Percentiles rank a stretch among this genome's conserved stretches.
Evolutionary conservation across 2,113 vertebrate species (phyloP).

Genomic region (Poecilia latipinna): DNA sequence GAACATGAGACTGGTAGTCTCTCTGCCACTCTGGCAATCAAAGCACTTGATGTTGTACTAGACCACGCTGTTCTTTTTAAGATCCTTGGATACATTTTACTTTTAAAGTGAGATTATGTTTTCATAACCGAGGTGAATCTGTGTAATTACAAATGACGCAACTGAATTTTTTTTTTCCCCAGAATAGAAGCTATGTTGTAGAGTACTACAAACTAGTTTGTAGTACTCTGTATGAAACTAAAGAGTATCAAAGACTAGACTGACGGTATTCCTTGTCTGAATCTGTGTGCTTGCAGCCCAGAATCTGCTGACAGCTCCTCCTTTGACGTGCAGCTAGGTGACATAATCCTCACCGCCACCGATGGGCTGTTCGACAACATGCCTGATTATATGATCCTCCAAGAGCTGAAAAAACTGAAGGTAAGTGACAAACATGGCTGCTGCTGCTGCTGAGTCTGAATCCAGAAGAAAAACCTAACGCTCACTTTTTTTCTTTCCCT

Average conservation of each 20-base stretch:
- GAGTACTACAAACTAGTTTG: not conserved
- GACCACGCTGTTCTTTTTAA: slow-evolving; percentile 29
- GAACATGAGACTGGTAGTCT: slow-evolving; percentile 41
- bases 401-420: slow-evolving; percentile 97
- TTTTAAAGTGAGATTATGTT: not conserved
- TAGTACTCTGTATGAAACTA: not conserved
- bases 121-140: slow-evolving; percentile 1
- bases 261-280: not conserved
- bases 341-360: slow-evolving; percentile 97
- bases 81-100: not conserved
- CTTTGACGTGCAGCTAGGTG: slow-evolving; percentile 96
- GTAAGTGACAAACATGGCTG: slow-evolving; percentile 59
- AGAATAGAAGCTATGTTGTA: not conserved
- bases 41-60: not conserved
- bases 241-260: too few relatives aligned
- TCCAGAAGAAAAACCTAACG: not conserved
- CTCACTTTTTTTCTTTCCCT: not conserved
- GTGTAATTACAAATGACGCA: too few relatives aligned
- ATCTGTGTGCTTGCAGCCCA: slow-evolving; percentile 79
- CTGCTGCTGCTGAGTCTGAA: not conserved
- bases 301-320: slow-evolving; percentile 95
- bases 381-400: slow-evolving; percentile 99
- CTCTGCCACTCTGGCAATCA: slow-evolving; percentile 18
- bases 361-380: slow-evolving; percentile 99
- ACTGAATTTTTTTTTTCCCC: not conserved